Evolutionary conservation across 2,797 vertebrate genomes (phyloP), one percentile per base, ranked within the genome.

Genomic region (Pachyuromys duprasi): DNA sequence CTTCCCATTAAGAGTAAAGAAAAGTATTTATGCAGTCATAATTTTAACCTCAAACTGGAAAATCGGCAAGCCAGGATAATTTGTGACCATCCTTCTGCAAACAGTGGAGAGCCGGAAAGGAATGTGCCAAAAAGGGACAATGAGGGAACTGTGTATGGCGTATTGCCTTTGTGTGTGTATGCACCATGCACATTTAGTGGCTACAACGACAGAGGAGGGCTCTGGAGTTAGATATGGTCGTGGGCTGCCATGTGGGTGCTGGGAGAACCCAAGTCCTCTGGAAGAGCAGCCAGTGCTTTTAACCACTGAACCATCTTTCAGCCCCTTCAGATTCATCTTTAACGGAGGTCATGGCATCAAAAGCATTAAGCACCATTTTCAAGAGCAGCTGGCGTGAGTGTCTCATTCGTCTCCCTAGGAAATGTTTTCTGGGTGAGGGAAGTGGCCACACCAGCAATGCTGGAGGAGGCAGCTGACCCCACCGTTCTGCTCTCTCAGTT

Each of bases 11-110:
- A 70, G 26, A 81, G n/a, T 1, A 42, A 13, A 87, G 63, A 39
- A 33, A 70, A 90, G 15, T 82, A 42, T 17, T 42, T 76, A 69
- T 36, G 42, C 5, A 36, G 36, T 81, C 28, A 69, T 88, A 60
- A 88, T 78, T 90, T 95, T 49, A 42, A 42, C 49, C 89, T 72
- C 20, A 65, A 72, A 62, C 12, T 31, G 69, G 20, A 92, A 95
- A n/a, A 53, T 28, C n/a, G 72, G 31, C 31, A 42, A 8, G n/a
- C 63, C 39, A 94, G 36, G 55, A 22, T 84, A 92, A 91, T 13
- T 75, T 75, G 57, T 49, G 65, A 83, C 89, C 15, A 84, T 49
- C 49, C 18, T 75, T 90, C 22, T 69, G 63, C 33, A 89, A 63
- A 39, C 18, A 72, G 22, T 12, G 5, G 49, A 24, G 31, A 96